phyloP scores from a whole-genome alignment of 64 coral and sea anemone species.

The Actinia tenebrosa region DNA sequence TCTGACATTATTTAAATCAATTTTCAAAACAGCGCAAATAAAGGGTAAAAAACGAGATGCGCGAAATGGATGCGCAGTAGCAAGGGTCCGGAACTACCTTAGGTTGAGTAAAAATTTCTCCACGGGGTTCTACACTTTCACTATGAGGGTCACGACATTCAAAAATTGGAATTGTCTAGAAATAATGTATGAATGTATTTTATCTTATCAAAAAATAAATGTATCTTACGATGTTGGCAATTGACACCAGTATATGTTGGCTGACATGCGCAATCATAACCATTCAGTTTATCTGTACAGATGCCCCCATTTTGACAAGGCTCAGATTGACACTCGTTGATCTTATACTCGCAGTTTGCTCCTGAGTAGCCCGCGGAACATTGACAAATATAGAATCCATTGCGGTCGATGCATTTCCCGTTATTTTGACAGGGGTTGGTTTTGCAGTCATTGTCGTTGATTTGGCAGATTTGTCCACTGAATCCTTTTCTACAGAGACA shows the following conservation, averaged over 20 bases:
- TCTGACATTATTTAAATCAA: too few relatives aligned
- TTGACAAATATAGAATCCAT: constrained; percentile 21
- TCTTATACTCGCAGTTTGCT: constrained; percentile 14
- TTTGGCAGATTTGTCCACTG: constrained; percentile 13
- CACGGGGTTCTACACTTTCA: too few relatives aligned
- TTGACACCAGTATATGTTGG: constrained; percentile 48
- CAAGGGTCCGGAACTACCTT: too few relatives aligned
- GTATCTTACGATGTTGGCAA: constrained; percentile 40
- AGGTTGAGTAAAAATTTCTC: too few relatives aligned
- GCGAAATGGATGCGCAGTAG: too few relatives aligned
- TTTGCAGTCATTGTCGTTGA: constrained; percentile 15
- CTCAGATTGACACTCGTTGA: constrained; percentile 46
- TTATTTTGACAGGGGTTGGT: constrained; percentile 9
- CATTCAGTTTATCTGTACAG: constrained; percentile 18
- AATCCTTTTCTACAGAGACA: constrained; percentile 17
- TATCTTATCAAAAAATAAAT: too few relatives aligned
- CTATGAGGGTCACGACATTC: background rate
- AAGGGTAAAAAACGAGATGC: too few relatives aligned
- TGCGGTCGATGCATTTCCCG: constrained; percentile 12
- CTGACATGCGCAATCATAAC: constrained; percentile 30
- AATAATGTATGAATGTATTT: background rate
- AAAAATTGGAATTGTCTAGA: background rate
- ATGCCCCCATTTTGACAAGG: constrained; percentile 50
- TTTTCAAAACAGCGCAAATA: too few relatives aligned
- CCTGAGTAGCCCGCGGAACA: constrained; percentile 47